Percentiles rank a stretch among this genome's conserved stretches.
Conservation (phyloP, 1,140 invertebrate species). For the Drosophila bifasciata region DNA sequence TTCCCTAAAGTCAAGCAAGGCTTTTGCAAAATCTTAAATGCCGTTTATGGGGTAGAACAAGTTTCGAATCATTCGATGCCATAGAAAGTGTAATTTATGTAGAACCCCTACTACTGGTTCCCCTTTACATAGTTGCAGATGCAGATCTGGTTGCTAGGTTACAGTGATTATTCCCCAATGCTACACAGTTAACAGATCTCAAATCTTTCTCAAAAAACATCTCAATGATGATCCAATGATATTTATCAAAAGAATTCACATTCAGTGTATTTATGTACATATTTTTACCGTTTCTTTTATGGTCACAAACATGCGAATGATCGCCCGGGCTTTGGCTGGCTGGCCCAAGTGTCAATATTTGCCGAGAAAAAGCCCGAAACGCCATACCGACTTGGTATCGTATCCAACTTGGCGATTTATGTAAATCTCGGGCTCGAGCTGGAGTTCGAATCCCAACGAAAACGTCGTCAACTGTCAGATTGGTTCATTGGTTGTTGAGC, state of each 20-base stretch:
- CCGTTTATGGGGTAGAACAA: too few species aligned
- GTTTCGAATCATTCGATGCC: not conserved
- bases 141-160: too few species aligned
- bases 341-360: conserved; percentile 61
- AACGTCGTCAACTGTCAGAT: conserved; percentile 42
- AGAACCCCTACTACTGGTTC: too few species aligned
- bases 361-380: conserved; percentile 52
- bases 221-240: too few species aligned
- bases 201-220: too few species aligned
- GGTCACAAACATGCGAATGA: conserved; percentile 45
- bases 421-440: conserved; percentile 51
- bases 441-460: conserved; percentile 32
- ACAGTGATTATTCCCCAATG: too few species aligned
- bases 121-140: too few species aligned
- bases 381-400: conserved; percentile 12
- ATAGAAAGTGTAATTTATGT: too few species aligned
- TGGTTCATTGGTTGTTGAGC: conserved; percentile 27
- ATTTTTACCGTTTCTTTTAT: conserved; percentile 55
- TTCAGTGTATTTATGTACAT: conserved; percentile 21
- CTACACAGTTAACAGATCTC: too few species aligned
- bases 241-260: not conserved
- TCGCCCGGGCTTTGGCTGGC: not conserved
- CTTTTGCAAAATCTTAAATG: too few species aligned
- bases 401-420: conserved; percentile 63
- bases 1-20: too few species aligned